Base-by-base conservation (phyloP, 2,113 vertebrate genomes). In the Verasper variegatus region DNA sequence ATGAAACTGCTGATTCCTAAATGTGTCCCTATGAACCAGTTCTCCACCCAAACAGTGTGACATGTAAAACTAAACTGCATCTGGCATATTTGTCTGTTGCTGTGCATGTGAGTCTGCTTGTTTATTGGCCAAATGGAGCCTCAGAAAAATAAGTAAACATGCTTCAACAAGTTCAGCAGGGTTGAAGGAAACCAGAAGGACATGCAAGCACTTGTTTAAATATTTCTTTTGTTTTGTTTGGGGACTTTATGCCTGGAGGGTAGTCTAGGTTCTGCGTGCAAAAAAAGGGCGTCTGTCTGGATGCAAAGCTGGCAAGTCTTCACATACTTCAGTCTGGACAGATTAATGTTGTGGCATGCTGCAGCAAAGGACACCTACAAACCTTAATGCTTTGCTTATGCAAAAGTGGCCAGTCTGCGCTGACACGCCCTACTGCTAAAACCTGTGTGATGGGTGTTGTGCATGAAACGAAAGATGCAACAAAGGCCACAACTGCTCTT, bases 81-180 rank as follows among this genome's bases (percentile, higher is more conserved):
- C 63, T 71, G 67, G 40, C 14, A 24, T 40, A 11, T 66, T 70
- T 47, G 27, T 60, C 59, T 69, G 62, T 65, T 52, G 14, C 55
- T 47, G 45, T 47, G 45, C 15, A 47, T 7, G 45, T 5, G 45
- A 49, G 55, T 18, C 45, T 35, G 47, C n/a, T 57, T 66, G 62
- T 47, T n/a, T 26, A 70, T 56, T 51, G 59, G n/a, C 20, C 45
- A 60, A 37, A 27, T 31, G 63, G 45, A 64, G 61, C 40, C 21
- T 61, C 45, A 24, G 37, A 40, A 73, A 11, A n/a, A 73, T n/a
- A n/a, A 17, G 35, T 14, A 26, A 42, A 26, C 49, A n/a, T 10
- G 45, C 20, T 23, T 12, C 21, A 61, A 52, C 21, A 10, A 27
- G 21, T 26, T 59, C 4, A 15, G 24, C 40, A 57, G 2, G 23